These are phyloP conservation scores for Hirtodrosophila trivittata DNA, from an alignment of 2,888 invertebrate genomes.

Conservation along the genomic window DNA sequence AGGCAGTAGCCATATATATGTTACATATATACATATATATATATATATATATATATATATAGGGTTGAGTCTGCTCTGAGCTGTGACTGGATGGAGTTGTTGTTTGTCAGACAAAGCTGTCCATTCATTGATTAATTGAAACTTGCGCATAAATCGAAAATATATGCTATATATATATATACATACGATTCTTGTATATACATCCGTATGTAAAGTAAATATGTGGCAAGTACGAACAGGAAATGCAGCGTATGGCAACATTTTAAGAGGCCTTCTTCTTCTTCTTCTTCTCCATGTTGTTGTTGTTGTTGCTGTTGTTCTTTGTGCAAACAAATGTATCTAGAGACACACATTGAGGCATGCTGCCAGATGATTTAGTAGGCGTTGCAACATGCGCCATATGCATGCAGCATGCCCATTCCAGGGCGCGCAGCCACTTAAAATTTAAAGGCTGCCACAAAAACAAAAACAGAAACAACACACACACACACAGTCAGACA, in stretches of 20 bases:
- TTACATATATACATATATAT: too few relatives aligned
- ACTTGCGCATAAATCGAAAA: constrained; percentile 48
- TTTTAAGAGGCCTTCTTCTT: constrained; percentile 31
- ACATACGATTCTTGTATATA: neutral
- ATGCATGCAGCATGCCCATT: constrained; percentile 75
- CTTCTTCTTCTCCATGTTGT: constrained; percentile 8
- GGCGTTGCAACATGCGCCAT: constrained; percentile 76
- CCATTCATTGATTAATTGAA: constrained; percentile 67
- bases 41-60: too few relatives aligned
- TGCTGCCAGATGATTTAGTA: constrained; percentile 75
- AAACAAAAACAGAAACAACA: constrained; percentile 37
- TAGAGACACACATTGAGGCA: constrained; percentile 62
- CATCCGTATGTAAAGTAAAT: neutral
- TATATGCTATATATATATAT: constrained; percentile 32
- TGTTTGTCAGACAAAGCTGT: constrained; percentile 39
- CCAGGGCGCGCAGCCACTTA: too few relatives aligned
- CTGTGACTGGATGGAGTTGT: constrained; percentile 16
- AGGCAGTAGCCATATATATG: too few relatives aligned
- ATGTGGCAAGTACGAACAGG: constrained; percentile 43
- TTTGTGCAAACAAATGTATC: constrained; percentile 65
- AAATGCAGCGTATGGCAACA: constrained; percentile 68
- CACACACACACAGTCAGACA: constrained; percentile 20
- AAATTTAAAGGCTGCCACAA: constrained; percentile 62
- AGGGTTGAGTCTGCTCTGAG: constrained; percentile 54
- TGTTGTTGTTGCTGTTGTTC: constrained; percentile 44